Conservation (phyloP, 2,888 invertebrate species). For the Notodonta dromedarius region DNA sequence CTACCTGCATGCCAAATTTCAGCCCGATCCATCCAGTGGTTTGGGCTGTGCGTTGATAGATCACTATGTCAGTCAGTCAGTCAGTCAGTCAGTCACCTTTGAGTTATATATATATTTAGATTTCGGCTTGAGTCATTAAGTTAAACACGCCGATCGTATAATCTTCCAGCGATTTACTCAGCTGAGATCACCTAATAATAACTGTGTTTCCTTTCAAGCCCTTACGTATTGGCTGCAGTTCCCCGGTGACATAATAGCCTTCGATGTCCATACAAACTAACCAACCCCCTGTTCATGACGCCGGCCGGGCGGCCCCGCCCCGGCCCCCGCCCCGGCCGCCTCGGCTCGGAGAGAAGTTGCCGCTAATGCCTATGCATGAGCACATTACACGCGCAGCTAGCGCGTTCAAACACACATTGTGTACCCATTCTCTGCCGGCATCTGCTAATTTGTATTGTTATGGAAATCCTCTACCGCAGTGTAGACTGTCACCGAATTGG, state of each 20-base stretch:
- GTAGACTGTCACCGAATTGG: not conserved
- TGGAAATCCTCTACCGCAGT: not conserved
- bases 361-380: slow-evolving; percentile 1
- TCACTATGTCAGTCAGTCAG: no score
- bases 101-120: no score
- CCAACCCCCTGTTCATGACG: not conserved
- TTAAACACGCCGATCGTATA: no score
- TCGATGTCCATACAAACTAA: not conserved
- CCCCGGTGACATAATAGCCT: not conserved
- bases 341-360: not conserved
- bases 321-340: no score
- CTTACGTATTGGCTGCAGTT: not conserved
- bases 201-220: not conserved
- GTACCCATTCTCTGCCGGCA: not conserved
- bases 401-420: not conserved
- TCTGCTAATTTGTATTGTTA: slow-evolving; percentile 3
- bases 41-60: no score
- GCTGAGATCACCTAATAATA: not conserved
- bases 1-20: no score
- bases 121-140: no score
- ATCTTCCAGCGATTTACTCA: no score
- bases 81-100: no score
- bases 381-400: not conserved
- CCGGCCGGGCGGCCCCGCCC: not conserved
- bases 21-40: no score